Conservation (phyloP, 64 coral and sea anemone genomes). For the Dendrophyllia cribrosa region DNA sequence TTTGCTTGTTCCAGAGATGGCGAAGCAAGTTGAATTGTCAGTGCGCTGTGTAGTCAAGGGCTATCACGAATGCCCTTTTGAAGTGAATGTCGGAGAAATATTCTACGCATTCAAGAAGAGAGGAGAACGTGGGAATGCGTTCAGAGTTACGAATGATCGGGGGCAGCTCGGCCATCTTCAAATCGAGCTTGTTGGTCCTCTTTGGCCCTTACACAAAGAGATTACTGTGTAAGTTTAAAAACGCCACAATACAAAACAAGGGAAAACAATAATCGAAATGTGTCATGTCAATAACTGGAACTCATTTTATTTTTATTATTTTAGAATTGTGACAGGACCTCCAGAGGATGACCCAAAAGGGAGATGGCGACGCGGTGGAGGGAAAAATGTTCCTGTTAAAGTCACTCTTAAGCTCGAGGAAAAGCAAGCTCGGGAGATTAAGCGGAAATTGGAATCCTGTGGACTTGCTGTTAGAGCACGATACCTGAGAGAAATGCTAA, state of each 20-base stretch:
- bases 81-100: slow-evolving; percentile 2
- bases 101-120: slow-evolving; percentile 15
- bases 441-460: not conserved
- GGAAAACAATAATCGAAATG: no score
- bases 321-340: not conserved
- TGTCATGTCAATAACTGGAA: no score
- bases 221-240: no score
- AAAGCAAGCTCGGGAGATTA: not conserved
- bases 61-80: slow-evolving; percentile 12
- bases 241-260: no score
- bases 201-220: not conserved
- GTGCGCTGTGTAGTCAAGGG: slow-evolving; percentile 11
- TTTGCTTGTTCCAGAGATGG: no score
- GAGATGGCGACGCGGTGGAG: slow-evolving; percentile 1
- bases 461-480: not conserved
- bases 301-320: no score
- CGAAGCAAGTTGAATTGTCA: no score
- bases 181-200: slow-evolving; percentile 4
- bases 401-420: not conserved
- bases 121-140: not conserved
- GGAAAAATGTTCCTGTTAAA: slow-evolving; percentile 16
- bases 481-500: no score
- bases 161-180: slow-evolving; percentile 24
- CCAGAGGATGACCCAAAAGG: slow-evolving; percentile 4
- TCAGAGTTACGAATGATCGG: slow-evolving; percentile 23